phyloP scores from a whole-genome alignment of 1,140 invertebrate species.

The Drosophila murphyi region DNA sequence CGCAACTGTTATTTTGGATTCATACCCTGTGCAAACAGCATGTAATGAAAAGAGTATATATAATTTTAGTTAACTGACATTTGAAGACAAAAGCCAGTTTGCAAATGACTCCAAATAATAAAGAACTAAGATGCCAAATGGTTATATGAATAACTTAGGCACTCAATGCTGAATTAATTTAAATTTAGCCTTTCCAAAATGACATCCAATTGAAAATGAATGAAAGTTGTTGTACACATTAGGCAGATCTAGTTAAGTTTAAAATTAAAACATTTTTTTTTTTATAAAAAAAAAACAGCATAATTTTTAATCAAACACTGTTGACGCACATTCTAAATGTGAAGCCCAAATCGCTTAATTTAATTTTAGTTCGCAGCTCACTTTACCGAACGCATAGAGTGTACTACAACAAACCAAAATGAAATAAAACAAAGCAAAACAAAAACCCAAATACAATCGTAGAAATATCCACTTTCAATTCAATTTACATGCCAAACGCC shows the following conservation, averaged over 20 bases:
- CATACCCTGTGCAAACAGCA: neutral
- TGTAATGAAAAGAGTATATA: too few relatives aligned
- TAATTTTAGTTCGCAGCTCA: slow-evolving; percentile 22
- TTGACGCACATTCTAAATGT: slow-evolving; percentile 4
- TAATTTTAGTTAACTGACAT: too few relatives aligned
- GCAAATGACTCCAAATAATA: too few relatives aligned
- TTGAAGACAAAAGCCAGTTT: too few relatives aligned
- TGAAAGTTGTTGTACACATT: too few relatives aligned
- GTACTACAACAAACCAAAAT: slow-evolving; percentile 44
- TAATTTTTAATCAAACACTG: neutral
- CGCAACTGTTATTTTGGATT: neutral
- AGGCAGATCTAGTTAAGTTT: too few relatives aligned
- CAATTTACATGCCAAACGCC: slow-evolving; percentile 72
- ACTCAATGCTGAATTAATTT: too few relatives aligned
- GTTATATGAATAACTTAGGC: too few relatives aligned
- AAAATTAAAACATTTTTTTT: too few relatives aligned
- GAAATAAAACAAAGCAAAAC: slow-evolving; percentile 51
- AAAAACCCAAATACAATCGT: slow-evolving; percentile 54
- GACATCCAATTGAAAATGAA: too few relatives aligned
- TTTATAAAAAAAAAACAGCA: neutral
- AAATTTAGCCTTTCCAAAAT: too few relatives aligned
- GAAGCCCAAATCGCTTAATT: slow-evolving; percentile 13
- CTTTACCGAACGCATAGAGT: neutral
- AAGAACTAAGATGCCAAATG: too few relatives aligned
- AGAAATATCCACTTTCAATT: slow-evolving; percentile 72